phyloP scores from a whole-genome alignment of 2,888 invertebrate genomes.

The Chymomyza fuscimana region DNA sequence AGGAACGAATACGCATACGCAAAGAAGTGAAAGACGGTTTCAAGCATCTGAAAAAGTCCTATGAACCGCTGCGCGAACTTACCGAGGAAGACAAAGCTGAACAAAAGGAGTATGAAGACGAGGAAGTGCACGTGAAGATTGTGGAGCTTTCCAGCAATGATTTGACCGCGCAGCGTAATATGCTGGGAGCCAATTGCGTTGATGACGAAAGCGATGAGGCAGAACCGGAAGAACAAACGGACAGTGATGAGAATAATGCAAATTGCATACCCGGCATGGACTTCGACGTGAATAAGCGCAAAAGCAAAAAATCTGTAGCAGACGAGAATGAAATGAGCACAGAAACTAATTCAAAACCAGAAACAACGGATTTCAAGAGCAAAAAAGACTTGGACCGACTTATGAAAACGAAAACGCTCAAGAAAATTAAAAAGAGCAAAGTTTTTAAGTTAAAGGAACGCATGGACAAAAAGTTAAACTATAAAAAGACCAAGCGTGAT shows the following conservation, averaged over 20 bases:
- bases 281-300: slow-evolving; percentile 58
- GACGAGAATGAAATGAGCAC: not conserved
- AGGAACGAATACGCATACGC: slow-evolving; percentile 88
- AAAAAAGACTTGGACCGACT: slow-evolving; percentile 86
- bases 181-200: slow-evolving; percentile 84
- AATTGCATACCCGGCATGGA: slow-evolving; percentile 77
- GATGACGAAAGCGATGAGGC: slow-evolving; percentile 79
- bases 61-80: slow-evolving; percentile 83
- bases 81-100: slow-evolving; percentile 72
- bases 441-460: slow-evolving; percentile 87
- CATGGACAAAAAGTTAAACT: slow-evolving; percentile 85
- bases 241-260: slow-evolving; percentile 59
- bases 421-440: slow-evolving; percentile 88
- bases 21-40: slow-evolving; percentile 88
- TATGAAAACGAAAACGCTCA: slow-evolving; percentile 86
- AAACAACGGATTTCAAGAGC: slow-evolving; percentile 38
- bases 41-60: slow-evolving; percentile 87
- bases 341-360: slow-evolving; percentile 7
- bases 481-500: slow-evolving; percentile 83
- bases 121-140: slow-evolving; percentile 89
- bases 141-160: slow-evolving; percentile 87
- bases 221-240: slow-evolving; percentile 16
- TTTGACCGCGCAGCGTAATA: slow-evolving; percentile 85
- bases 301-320: slow-evolving; percentile 24
- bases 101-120: slow-evolving; percentile 83